Conservation (phyloP, 2,113 vertebrate genomes). For the Brienomyrus brachyistius region DNA sequence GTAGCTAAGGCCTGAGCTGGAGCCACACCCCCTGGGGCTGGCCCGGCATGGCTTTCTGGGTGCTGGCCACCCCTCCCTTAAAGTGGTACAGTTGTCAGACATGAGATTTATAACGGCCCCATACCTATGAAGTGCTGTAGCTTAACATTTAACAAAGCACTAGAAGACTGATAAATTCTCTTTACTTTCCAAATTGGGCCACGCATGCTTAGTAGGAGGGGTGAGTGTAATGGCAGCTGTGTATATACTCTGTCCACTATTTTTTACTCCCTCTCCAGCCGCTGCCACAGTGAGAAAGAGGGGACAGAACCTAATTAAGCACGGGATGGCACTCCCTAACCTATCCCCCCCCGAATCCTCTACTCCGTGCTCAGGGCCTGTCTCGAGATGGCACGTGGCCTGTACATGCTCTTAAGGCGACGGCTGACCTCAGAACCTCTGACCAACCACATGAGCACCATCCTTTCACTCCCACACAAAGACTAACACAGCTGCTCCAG, state of each 20-base stretch:
- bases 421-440: not conserved
- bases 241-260: slow-evolving; percentile 14
- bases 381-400: not conserved
- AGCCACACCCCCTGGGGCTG: not conserved
- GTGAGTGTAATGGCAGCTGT: slow-evolving; percentile 14
- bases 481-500: not conserved
- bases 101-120: not conserved
- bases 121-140: not conserved
- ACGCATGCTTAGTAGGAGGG: slow-evolving; percentile 11
- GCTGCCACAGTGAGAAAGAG: not conserved
- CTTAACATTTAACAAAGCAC: not conserved
- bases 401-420: not conserved
- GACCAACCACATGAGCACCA: not conserved
- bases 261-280: slow-evolving; percentile 6
- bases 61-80: not conserved
- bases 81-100: not conserved
- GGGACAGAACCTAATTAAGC: slow-evolving; percentile 1
- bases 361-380: not conserved
- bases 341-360: slow-evolving; percentile 12
- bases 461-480: not conserved
- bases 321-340: slow-evolving; percentile 5
- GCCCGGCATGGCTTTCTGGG: not conserved
- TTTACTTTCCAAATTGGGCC: not conserved
- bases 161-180: not conserved
- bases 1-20: not conserved